Evolutionary conservation across 2,113 vertebrate genomes (phyloP), one percentile per base, ranked within the genome.

Genomic region (Heliornis fulica): DNA sequence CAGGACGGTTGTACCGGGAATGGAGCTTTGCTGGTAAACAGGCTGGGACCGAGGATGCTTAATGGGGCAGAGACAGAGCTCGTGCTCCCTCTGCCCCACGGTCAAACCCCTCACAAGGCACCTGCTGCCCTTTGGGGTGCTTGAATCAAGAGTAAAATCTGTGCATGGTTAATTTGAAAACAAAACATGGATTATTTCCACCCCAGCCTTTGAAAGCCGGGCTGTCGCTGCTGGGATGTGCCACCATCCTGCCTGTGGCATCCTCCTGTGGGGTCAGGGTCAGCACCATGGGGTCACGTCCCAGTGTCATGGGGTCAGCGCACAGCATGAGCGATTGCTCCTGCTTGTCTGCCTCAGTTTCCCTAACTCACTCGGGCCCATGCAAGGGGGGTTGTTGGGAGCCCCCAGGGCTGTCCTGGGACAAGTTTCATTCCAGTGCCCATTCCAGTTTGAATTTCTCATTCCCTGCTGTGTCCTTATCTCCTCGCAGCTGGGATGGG

Each of bases 401-500:
- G 53, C 61, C 63, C 38, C 57, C 9, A 3, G n/a, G 5, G 9
- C 17, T 41, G 10, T 19, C 9, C 50, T 59, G 54, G 56, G 48
- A 3, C 64, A 19, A 23, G n/a, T n/a, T n/a, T n/a, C n/a, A n/a
- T n/a, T n/a, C n/a, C n/a, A n/a, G n/a, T 38, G 18, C 59, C 43
- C 0, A 0, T 36, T 45, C 13, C 0, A 0, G 3, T 51, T 68
- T 43, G 70, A 34, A 43, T 87, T 48, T 40, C 93, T 82, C 61
- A 20, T 36, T 19, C 31, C 41, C 43, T 6, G 32, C 84, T 19
- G 72, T 10, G 19, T 77, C 89, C 89, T 65, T 65, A 46, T 59
- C 80, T 94, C 68, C 74, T 51, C 0, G 0, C 46, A 66, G 80
- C 51, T 0, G 0, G 63, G 45, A 20, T 3, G 19, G 31, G 31